Base-by-base conservation (phyloP, 2,888 invertebrate genomes). In the Pogonocherus hispidulus region DNA sequence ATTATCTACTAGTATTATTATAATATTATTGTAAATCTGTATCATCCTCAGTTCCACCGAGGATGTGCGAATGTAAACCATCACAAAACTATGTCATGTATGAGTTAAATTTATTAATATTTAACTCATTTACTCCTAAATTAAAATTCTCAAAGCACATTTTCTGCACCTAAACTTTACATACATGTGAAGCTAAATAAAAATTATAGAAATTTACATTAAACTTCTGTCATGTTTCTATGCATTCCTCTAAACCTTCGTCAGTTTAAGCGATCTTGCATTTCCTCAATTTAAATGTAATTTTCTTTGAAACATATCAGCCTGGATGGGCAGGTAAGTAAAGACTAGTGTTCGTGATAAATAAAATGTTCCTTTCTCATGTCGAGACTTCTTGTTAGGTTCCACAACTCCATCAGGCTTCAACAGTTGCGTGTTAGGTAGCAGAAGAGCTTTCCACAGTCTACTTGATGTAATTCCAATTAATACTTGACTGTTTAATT, bases 241-340 rank as follows among this genome's bases (percentile, higher is more conserved):
- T 32, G 46, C 14, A 27, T 18, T 47, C 32, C 18, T 62, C 32
- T 27, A 20, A 47, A 62, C 62, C 49, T 62, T 62, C 62, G 51
- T 62, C 62, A 62, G 19, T 37, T 62, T 62, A 20, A 51, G 51
- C 19, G 37, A 49, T 60, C 51, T 37, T 46, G 37, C 62, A 62
- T 32, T 51, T 62, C 62, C 62, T 62, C 62, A 51, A 62, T 62
- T 62, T 62, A 62, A 62, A 62, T 62, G 62, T 62, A 62, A 62
- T 62, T 51, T 51, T 51, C 32, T 35, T 35, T 62, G 51, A 51
- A 62, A 62, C 62, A 46, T 51, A 62, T 62, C 62, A 62, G 51
- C 49, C 14, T 51, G 37, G 62, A 51, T 51, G 62, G 62, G 46
- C 62, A 62, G 62, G 62, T 62, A 51, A 62, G 37, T 62, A 22